Conservation (phyloP, 92 coral and sea anemone species). For the Micromussa lordhowensis region DNA sequence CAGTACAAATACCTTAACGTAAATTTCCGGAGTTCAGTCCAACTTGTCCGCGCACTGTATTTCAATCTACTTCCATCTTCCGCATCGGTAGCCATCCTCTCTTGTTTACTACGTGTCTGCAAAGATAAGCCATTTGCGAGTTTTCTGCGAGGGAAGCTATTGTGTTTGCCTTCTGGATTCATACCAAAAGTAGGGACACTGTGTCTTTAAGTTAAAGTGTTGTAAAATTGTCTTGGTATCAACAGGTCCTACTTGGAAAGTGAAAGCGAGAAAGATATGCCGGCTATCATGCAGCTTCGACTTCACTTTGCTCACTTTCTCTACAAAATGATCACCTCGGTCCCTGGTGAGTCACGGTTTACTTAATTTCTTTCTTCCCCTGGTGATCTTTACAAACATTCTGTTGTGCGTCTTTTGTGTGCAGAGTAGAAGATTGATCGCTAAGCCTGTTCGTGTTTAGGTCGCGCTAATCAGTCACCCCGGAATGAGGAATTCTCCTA, state of each 20-base stretch:
- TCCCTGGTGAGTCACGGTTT: conserved; percentile 74
- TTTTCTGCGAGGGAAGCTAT: no score
- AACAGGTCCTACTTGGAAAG: conserved; percentile 86
- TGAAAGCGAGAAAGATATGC: conserved; percentile 97
- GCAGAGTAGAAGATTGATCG: neutral
- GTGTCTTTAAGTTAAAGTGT: neutral
- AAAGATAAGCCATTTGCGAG: no score
- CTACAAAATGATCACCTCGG: conserved; percentile 91
- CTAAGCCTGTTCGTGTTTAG: neutral
- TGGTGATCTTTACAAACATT: neutral
- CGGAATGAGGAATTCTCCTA: neutral
- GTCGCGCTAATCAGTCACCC: neutral
- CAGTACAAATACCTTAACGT: no score
- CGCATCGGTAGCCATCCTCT: no score
- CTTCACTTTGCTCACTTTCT: conserved; percentile 89
- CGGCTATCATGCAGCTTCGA: conserved; percentile 87
- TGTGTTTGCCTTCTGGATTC: no score
- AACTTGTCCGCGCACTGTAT: no score
- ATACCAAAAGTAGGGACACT: neutral
- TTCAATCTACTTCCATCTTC: no score
- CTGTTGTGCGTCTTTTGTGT: neutral
- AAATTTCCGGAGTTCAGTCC: no score
- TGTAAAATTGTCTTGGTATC: neutral
- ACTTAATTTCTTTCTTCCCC: no score
- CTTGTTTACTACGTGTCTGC: no score